Evolutionary conservation across 1,140 invertebrate genomes (phyloP).

Genomic region (Pinna nobilis): DNA sequence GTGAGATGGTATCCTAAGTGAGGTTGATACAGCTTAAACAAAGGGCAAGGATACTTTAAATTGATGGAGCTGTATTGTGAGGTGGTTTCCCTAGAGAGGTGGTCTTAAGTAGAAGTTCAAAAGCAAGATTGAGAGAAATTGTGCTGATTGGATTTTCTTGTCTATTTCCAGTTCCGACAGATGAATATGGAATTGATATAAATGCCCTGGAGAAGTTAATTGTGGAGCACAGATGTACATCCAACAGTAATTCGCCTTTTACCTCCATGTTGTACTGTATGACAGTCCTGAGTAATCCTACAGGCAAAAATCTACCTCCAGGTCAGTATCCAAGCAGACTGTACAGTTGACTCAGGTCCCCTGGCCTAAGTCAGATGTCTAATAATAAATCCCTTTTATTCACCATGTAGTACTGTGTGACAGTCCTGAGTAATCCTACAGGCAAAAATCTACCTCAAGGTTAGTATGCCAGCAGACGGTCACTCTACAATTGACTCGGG

Average conservation of each 20-base stretch:
- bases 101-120: too few relatives aligned
- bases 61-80: too few relatives aligned
- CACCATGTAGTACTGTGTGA: too few relatives aligned
- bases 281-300: slow-evolving; percentile 82
- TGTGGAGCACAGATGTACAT: slow-evolving; percentile 45
- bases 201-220: slow-evolving; percentile 74
- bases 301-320: slow-evolving; percentile 69
- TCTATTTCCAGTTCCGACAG: slow-evolving; percentile 76
- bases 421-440: too few relatives aligned
- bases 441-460: too few relatives aligned
- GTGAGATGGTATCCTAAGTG: too few relatives aligned
- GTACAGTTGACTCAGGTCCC: neutral
- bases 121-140: too few relatives aligned
- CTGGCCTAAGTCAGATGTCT: neutral
- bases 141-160: neutral
- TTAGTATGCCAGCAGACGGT: slow-evolving; percentile 32
- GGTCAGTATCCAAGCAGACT: slow-evolving; percentile 48
- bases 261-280: slow-evolving; percentile 81
- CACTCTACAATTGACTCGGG: too few relatives aligned
- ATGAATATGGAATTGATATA: slow-evolving; percentile 77
- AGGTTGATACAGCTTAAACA: too few relatives aligned
- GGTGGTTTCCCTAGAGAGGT: too few relatives aligned
- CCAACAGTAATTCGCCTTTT: slow-evolving; percentile 74
- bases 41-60: too few relatives aligned
- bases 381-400: too few relatives aligned